Evolutionary conservation across 2,888 invertebrate species (phyloP).

Genomic region (Ditula angustiorana): DNA sequence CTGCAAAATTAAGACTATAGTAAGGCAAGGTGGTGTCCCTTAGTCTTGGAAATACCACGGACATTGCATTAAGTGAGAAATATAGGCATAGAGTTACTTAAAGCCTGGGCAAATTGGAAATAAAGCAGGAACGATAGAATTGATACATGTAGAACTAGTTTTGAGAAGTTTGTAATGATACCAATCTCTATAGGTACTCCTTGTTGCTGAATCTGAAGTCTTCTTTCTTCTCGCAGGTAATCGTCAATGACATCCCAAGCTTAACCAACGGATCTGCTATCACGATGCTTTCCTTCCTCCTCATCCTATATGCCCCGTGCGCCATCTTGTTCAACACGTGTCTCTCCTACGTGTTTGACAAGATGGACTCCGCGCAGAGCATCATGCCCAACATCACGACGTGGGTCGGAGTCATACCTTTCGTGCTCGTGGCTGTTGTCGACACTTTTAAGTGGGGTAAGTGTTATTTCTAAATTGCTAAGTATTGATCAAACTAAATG

Average conservation of each 20-base stretch:
- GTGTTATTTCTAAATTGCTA: conserved; percentile 46
- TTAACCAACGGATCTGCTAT: conserved; percentile 89
- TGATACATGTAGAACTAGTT: too few relatives aligned
- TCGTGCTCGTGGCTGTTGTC: conserved; percentile 88
- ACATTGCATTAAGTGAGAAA: too few relatives aligned
- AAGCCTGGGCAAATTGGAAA: too few relatives aligned
- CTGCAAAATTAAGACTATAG: too few relatives aligned
- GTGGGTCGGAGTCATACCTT: conserved; percentile 91
- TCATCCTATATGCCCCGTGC: conserved; percentile 90
- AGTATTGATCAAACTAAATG: too few relatives aligned
- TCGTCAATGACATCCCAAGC: conserved; percentile 89
- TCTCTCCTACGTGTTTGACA: conserved; percentile 92
- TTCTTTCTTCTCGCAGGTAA: conserved; percentile 77
- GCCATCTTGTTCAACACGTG: conserved; percentile 91
- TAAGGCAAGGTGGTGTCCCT: too few relatives aligned
- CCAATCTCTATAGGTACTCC: too few relatives aligned
- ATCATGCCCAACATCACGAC: conserved; percentile 92
- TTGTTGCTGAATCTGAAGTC: too few relatives aligned
- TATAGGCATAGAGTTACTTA: too few relatives aligned
- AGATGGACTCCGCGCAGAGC: conserved; percentile 92
- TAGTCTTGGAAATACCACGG: too few relatives aligned
- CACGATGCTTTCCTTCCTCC: conserved; percentile 87
- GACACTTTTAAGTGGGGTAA: conserved; percentile 90
- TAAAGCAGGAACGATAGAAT: too few relatives aligned
- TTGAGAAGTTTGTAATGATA: too few relatives aligned